Percentiles rank a stretch among this genome's conserved stretches.
These are phyloP conservation scores for Sebastes jordani DNA, from an alignment of 2,797 vertebrate species.

Conservation along the genomic window DNA sequence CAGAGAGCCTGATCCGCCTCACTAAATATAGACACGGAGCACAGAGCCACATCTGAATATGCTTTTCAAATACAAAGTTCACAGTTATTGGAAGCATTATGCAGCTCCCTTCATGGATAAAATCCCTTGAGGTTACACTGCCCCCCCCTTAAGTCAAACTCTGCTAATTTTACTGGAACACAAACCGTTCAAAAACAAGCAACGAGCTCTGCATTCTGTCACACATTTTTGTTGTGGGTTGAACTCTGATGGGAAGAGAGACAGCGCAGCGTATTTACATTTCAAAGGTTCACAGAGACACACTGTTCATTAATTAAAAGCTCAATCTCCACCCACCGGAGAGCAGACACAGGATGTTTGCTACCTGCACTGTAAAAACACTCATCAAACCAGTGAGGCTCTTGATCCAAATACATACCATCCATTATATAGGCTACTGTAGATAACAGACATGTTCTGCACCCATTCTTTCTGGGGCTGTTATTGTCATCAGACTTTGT, in stretches of 20 bases:
- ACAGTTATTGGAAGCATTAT: slow-evolving; percentile 37
- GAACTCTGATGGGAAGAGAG: slow-evolving; percentile 49
- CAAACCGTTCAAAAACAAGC: slow-evolving; percentile 16
- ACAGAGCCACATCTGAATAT: slow-evolving; percentile 46
- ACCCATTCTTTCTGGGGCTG: neutral
- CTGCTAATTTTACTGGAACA: slow-evolving; percentile 30
- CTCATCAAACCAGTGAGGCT: neutral
- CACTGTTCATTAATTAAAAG: slow-evolving; percentile 67
- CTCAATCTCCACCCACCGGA: slow-evolving; percentile 56
- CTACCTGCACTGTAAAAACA: slow-evolving; percentile 39
- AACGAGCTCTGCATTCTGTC: slow-evolving; percentile 44
- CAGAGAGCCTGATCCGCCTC: slow-evolving; percentile 52
- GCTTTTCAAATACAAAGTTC: slow-evolving; percentile 52
- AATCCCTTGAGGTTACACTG: slow-evolving; percentile 27
- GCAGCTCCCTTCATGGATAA: slow-evolving; percentile 13
- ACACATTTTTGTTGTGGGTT: slow-evolving; percentile 36
- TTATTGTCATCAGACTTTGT: neutral
- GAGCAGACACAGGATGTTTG: slow-evolving; percentile 42
- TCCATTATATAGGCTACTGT: neutral
- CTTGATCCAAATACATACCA: neutral
- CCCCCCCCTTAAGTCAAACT: slow-evolving; percentile 35
- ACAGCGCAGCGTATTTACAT: slow-evolving; percentile 66
- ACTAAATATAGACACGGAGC: slow-evolving; percentile 71
- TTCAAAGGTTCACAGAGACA: slow-evolving; percentile 69
- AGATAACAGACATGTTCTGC: neutral